These are phyloP conservation scores for Nyctibius bracteatus DNA, from an alignment of 2,113 vertebrate genomes.

Conservation along the genomic window DNA sequence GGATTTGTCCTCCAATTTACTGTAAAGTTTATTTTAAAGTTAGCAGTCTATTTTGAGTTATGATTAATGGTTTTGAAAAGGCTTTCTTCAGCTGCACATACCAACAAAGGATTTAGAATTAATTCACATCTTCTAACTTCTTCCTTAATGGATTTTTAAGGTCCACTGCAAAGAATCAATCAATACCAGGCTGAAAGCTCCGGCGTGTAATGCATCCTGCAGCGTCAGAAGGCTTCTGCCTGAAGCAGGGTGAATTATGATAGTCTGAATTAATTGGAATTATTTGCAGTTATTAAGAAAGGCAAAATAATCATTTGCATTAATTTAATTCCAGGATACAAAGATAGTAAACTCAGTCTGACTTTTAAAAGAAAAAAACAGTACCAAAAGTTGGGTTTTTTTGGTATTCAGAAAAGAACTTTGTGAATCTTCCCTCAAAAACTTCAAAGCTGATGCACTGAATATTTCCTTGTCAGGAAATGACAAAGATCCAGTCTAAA, in stretches of 20 bases:
- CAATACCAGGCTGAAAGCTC: constrained; percentile 13
- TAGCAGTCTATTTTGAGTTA: constrained; percentile 42
- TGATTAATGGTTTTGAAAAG: constrained; percentile 65
- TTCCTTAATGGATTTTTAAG: constrained; percentile 67
- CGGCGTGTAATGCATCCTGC: background rate
- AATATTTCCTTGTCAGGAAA: background rate
- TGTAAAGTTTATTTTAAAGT: constrained; percentile 42
- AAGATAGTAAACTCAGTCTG: background rate
- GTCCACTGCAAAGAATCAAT: constrained; percentile 68
- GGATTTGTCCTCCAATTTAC: constrained; percentile 33
- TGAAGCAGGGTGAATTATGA: background rate
- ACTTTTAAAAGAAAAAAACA: background rate
- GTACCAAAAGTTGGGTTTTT: background rate
- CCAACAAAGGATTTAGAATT: constrained; percentile 60
- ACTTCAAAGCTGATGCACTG: background rate
- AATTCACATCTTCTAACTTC: constrained; percentile 67
- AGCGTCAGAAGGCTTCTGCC: background rate
- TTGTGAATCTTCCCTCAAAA: background rate
- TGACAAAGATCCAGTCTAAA: no score
- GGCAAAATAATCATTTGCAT: background rate
- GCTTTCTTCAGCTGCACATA: constrained; percentile 30
- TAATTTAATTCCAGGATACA: background rate
- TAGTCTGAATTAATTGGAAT: background rate
- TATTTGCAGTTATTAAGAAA: background rate
- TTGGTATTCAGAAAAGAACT: background rate